phyloP scores from a whole-genome alignment of 2,113 vertebrate species.

The Pan troglodytes region DNA sequence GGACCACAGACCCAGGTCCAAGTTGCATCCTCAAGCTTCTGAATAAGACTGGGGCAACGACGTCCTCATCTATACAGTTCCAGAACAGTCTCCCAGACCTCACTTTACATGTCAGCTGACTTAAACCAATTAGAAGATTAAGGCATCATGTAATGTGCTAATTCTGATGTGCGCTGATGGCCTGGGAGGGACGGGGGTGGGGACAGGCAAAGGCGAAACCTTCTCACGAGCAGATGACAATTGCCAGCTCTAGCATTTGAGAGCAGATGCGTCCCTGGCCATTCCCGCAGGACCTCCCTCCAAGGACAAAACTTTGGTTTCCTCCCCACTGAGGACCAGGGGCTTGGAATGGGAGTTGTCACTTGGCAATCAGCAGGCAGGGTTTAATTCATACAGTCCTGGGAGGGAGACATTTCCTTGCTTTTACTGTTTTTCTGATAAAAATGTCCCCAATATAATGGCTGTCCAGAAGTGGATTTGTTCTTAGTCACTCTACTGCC shows the following conservation, averaged over 20 bases:
- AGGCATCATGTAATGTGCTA: accelerated
- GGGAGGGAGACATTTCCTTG: neutral
- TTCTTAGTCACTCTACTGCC: neutral
- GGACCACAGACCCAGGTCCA: neutral
- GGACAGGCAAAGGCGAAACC: no score
- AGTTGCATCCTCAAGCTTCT: accelerated
- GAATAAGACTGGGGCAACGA: neutral
- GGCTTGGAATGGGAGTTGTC: no score
- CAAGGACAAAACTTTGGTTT: no score
- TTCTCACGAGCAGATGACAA: neutral
- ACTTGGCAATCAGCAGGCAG: neutral
- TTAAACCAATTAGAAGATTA: neutral
- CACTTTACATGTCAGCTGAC: accelerated
- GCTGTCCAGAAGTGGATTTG: neutral
- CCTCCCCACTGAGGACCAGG: no score
- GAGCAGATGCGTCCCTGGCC: accelerated
- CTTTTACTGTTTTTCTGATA: neutral
- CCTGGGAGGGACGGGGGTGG: accelerated
- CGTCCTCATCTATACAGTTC: neutral
- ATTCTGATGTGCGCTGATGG: accelerated
- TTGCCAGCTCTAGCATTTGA: no score
- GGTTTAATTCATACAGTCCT: neutral
- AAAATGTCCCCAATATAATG: neutral
- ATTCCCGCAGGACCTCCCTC: no score
- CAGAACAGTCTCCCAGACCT: neutral